Conservation (phyloP, 2,797 vertebrate species). For the Glossophaga mutica region DNA sequence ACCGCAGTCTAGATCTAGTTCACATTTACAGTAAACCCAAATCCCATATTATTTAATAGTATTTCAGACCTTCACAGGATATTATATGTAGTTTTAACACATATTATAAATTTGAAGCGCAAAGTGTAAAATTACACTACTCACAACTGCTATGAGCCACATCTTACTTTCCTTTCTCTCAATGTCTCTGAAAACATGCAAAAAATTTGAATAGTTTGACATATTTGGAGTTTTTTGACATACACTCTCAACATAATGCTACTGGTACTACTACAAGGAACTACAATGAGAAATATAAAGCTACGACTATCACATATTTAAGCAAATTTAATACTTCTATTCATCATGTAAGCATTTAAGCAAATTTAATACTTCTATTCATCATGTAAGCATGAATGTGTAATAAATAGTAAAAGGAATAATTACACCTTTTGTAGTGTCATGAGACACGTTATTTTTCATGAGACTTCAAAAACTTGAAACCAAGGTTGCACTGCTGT, state of each 20-base stretch:
- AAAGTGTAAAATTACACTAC: constrained; percentile 18
- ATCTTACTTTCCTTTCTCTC: constrained; percentile 51
- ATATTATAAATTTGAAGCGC: constrained; percentile 8
- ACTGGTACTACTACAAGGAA: constrained; percentile 59
- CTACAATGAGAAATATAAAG: constrained; percentile 51
- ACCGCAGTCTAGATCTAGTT: not conserved
- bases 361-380: not conserved
- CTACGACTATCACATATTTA: not conserved
- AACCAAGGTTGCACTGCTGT: not conserved
- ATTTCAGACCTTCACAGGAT: not conserved
- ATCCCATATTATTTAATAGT: not conserved
- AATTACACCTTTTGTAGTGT: not conserved
- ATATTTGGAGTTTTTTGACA: constrained; percentile 45
- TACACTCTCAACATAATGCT: constrained; percentile 36
- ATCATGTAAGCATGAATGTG: constrained; percentile 9
- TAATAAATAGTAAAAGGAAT: constrained; percentile 36
- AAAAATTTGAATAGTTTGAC: constrained; percentile 24
- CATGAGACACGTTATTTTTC: not conserved
- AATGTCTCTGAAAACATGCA: constrained; percentile 7
- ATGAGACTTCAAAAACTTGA: constrained; percentile 17
- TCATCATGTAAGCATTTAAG: constrained; percentile 29
- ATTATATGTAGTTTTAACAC: not conserved
- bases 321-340: not conserved
- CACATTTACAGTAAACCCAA: not conserved
- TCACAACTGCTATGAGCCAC: not conserved